Percentiles rank a stretch among this genome's conserved stretches.
These are phyloP conservation scores for Gymnosoma rotundatum DNA, from an alignment of 2,888 invertebrate species.

Conservation along the genomic window DNA sequence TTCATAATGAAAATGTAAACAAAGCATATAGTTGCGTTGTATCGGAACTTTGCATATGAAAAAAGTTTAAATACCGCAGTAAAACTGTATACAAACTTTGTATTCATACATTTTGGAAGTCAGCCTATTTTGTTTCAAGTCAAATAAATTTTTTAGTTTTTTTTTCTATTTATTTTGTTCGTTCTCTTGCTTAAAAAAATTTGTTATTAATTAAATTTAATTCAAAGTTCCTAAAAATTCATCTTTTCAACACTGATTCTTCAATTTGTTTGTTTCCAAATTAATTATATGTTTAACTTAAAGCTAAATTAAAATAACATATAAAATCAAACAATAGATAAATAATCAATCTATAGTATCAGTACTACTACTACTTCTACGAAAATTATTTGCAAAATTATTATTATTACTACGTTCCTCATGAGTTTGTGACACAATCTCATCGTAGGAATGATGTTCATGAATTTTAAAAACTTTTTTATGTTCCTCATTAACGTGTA, in stretches of 20 bases:
- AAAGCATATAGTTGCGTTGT: no score
- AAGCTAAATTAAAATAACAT: slow-evolving; percentile 29
- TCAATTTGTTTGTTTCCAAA: not conserved
- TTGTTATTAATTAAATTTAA: no score
- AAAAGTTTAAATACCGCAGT: no score
- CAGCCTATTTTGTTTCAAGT: no score
- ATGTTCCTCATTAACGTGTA: slow-evolving; percentile 49
- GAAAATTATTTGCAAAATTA: slow-evolving; percentile 29
- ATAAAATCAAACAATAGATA: slow-evolving; percentile 9
- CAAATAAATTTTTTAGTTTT: no score
- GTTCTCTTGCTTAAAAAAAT: no score
- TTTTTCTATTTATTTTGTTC: no score
- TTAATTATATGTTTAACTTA: slow-evolving; percentile 28
- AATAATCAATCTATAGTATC: slow-evolving; percentile 41
- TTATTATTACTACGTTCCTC: slow-evolving; percentile 46
- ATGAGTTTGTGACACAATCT: slow-evolving; percentile 64
- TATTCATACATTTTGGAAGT: no score
- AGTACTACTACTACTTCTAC: slow-evolving; percentile 27
- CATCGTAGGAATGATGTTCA: slow-evolving; percentile 71
- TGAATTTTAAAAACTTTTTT: slow-evolving; percentile 58
- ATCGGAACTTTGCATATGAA: no score
- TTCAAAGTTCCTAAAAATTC: no score
- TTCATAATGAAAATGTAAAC: no score
- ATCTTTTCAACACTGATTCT: slow-evolving; percentile 38
- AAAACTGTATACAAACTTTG: no score